Evolutionary conservation across 64 coral and sea anemone species (phyloP).

Genomic region (Stichodactyla helianthus): DNA sequence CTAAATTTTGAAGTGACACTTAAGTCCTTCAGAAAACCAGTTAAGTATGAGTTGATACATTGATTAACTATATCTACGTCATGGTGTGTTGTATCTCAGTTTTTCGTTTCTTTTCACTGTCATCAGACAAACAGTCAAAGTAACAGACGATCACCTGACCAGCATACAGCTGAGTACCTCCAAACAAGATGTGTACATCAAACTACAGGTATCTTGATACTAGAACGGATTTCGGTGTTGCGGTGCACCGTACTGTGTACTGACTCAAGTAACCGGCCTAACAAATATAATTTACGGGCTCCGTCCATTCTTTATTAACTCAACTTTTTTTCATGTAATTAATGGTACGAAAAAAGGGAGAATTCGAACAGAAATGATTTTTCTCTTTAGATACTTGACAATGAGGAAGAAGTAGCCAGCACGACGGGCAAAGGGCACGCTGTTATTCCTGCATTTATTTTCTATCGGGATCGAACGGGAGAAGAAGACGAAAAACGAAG

Average conservation of each 20-base stretch:
- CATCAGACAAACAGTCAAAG: constrained; percentile 78
- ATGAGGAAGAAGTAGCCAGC: constrained; percentile 80
- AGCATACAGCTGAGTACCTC: constrained; percentile 92
- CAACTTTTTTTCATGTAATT: no score
- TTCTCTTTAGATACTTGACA: constrained; percentile 72
- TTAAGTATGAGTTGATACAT: no score
- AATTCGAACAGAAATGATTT: neutral
- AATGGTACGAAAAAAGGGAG: no score
- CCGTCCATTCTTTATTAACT: no score
- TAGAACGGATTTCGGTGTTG: no score
- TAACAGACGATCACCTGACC: constrained; percentile 88
- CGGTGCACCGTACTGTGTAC: no score
- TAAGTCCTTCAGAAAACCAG: no score
- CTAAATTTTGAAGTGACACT: no score
- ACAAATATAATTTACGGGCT: no score
- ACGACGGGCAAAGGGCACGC: constrained; percentile 81
- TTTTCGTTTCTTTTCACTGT: neutral
- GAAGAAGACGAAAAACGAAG: constrained; percentile 77
- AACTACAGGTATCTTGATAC: constrained; percentile 62
- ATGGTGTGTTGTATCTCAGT: neutral
- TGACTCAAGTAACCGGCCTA: no score
- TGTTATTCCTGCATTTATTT: constrained; percentile 85
- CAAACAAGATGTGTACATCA: constrained; percentile 86
- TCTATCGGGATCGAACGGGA: constrained; percentile 79
- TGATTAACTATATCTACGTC: no score